phyloP scores from a whole-genome alignment of 2,888 invertebrate genomes.

The Neoascia interrupta region DNA sequence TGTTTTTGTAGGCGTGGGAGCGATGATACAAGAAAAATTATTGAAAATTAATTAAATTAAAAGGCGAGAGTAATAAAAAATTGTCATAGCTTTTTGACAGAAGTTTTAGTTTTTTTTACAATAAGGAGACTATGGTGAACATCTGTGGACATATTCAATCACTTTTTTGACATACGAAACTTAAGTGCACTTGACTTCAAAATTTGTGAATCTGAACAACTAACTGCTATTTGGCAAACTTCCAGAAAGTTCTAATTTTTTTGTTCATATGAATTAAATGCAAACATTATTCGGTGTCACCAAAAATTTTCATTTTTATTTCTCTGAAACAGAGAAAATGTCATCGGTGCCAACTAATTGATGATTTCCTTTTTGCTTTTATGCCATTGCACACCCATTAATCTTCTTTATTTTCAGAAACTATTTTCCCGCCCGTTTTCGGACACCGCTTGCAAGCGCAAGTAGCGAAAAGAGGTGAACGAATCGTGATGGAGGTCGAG shows the following conservation, averaged over 20 bases:
- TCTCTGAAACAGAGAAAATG: background rate
- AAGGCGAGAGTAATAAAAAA: too few relatives aligned
- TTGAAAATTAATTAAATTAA: too few relatives aligned
- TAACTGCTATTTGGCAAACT: background rate
- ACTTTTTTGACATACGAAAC: too few relatives aligned
- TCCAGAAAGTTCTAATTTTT: conserved; percentile 16
- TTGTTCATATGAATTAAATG: conserved; percentile 10
- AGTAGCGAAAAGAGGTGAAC: conserved; percentile 86
- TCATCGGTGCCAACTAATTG: conserved; percentile 11
- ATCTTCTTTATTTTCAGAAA: conserved; percentile 82
- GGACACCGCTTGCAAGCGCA: conserved; percentile 88
- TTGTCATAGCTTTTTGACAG: too few relatives aligned
- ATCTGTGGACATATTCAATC: too few relatives aligned
- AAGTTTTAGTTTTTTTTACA: too few relatives aligned
- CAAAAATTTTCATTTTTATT: too few relatives aligned
- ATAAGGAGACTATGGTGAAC: too few relatives aligned
- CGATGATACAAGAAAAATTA: too few relatives aligned
- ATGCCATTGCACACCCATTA: background rate
- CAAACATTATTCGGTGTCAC: background rate
- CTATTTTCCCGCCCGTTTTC: conserved; percentile 89
- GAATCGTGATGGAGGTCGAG: conserved; percentile 87
- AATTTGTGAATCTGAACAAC: conserved; percentile 2
- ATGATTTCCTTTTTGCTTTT: conserved; percentile 5
- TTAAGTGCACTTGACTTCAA: background rate
- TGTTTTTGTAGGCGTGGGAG: too few relatives aligned